Evolutionary conservation across 1,140 invertebrate genomes (phyloP), one percentile per base, ranked within the genome.

Genomic region (Varroa destructor): DNA sequence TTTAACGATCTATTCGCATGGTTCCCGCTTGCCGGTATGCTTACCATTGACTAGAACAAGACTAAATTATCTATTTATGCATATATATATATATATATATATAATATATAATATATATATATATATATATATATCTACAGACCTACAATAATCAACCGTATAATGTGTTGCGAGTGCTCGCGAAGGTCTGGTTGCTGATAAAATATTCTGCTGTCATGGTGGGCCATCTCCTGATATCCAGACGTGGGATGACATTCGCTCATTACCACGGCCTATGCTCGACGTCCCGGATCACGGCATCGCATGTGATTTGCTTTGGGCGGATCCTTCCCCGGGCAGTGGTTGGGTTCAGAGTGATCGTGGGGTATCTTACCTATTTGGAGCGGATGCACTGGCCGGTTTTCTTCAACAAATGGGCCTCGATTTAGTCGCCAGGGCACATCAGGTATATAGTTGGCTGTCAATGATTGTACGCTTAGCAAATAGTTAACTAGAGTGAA

Each of bases 281-380:
- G 61, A 84, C 75, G 82, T 84, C 25, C 83, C 84, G 36, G 84
- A 85, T 74, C 82, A 83, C 76, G 84, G 84, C 43, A 77, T 85
- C 10, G 77, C 85, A 10, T 86, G 84, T 76, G 84, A 85, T 77
- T 75, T 85, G 40, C 75, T 86, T 61, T 86, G 84, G 85, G 83
- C 82, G 37, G 83, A 84, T 76, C 83, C 82, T 70, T 82, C 84
- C 75, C 82, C 84, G 75, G 84, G 77, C 1, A 81, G 79, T 75
- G 84, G 83, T 25, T 84, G 84, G 84, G 84, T 83, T 55, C 84
- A 84, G 75, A 84, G 85, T 76, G 83, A 84, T 75, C 77, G 83
- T 74, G 83, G 83, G 67, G 83, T 84, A 10, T 83, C 82, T 6
- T 84, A 80, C 74, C 82, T 82, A 43, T 84, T 84, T 76, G 82